Evolutionary conservation across 2,113 vertebrate genomes (phyloP), one percentile per base, ranked within the genome.

Genomic region (Zapornia atra): DNA sequence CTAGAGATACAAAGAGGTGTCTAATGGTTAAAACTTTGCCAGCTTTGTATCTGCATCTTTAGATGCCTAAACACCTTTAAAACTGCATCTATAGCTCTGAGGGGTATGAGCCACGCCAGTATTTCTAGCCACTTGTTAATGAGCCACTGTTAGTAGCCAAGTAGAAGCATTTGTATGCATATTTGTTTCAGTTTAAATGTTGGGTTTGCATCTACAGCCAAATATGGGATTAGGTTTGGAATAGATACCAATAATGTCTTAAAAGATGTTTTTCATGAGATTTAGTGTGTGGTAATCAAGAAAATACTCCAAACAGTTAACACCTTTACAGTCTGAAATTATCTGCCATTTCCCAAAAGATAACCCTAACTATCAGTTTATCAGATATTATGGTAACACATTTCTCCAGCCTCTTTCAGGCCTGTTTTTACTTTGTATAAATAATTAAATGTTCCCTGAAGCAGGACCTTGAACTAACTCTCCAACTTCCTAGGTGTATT

Each of bases 381-480:
- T 92, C 76, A 48, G 59, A 33, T 61, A 82, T 85, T 85, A 88
- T 86, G 38, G 53, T 34, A 94, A 89, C 26, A 92, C 53, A 82
- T 85, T 91, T 66, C 53, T 84, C 31, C 38, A 79, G 57, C 44
- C 48, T 92, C 34, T 87, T 92, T 86, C 56, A 83, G 82, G 22
- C 28, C 40, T 54, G 11, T 78, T 92, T 91, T 76, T 57, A 40
- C 34, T 87, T 86, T 48, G 51, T 69, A 87, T 95, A 79, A 96
- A 94, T 95, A 94, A 92, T 92, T 96, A 92, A 95, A 85, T 79
- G 18, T 44, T 95, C 65, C 93, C 81, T 79, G 84, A 91, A 96
- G 84, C 81, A 79, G 61, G 70, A 92, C 48, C 73, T 96, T 96
- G 81, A 94, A 95, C 78, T 82, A 92, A 53, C 24, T 91, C 36